Evolutionary conservation across 2,797 vertebrate genomes (phyloP), one percentile per base, ranked within the genome.

Genomic region (Pseudochirops corinnae): DNA sequence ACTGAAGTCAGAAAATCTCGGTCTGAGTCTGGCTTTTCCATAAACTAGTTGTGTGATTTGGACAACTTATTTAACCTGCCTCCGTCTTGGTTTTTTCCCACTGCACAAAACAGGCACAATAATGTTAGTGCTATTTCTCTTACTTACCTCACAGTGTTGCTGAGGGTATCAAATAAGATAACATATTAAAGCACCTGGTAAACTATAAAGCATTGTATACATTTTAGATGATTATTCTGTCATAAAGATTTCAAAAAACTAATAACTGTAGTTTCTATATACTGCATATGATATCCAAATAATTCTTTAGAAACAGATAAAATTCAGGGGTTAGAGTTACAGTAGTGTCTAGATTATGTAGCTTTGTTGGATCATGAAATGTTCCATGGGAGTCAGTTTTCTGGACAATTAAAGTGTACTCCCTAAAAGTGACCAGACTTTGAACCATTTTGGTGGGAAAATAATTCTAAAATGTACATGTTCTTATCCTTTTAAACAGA

Each of bases 331-430:
- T 18, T 14, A 39, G 11, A 50, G 33, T 58, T 55, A n/a, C 0
- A 93, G 67, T 87, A 92, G 46, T n/a, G 11, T 21, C 82, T 39
- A 58, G 13, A 16, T 87, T 92, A 56, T 60, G 56, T 93, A 21
- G 62, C 24, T 56, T 50, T 12, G 60, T 82, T 93, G 90, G 92
- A 82, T 74, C 31, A 90, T 55, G 33, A n/a, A 5, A 6, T 46
- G n/a, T 62, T 52, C 93, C 87, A 94, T 94, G 91, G 56, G 91
- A 92, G 13, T 56, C 91, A 90, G 56, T 57, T 67, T 46, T 95
- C 92, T 96, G n/a, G 56, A 90, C 18, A 93, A 95, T 94, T 46
- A 60, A 94, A 82, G 53, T 55, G 92, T 74, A 96, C 4, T 90
- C 90, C 46, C 28, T 82, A 46, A 46, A 82, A 82, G n/a, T 46